Conservation (phyloP, 2,113 vertebrate genomes). For the Chloebia gouldiae region DNA sequence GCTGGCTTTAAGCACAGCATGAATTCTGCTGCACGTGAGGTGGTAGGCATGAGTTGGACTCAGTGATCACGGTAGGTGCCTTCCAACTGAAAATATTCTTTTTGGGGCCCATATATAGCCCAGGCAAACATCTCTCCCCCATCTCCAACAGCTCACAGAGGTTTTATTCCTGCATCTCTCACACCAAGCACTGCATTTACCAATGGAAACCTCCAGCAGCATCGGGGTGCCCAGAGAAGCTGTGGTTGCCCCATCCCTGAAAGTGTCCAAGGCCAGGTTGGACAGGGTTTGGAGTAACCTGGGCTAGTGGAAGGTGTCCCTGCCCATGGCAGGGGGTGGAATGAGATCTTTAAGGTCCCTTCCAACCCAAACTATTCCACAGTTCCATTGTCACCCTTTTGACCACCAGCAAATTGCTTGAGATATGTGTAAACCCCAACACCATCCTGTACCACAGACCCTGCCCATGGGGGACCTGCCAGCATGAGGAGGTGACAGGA, state of each 20-base stretch:
- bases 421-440: neutral
- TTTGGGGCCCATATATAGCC: accelerated
- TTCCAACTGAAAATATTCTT: neutral
- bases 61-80: neutral
- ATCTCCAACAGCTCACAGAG: accelerated
- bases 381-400: neutral
- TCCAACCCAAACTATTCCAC: neutral
- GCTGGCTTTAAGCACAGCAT: neutral
- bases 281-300: neutral
- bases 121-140: neutral
- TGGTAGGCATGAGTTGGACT: neutral
- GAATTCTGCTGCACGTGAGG: accelerated
- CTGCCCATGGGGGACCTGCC: neutral
- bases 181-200: neutral
- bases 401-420: neutral
- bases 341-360: neutral
- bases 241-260: neutral
- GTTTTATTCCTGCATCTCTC: neutral
- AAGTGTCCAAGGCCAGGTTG: neutral
- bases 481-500: accelerated
- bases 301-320: neutral
- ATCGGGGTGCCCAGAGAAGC: accelerated
- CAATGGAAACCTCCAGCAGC: neutral
- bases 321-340: neutral
- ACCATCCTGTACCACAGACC: accelerated